Conservation (phyloP, 2,797 vertebrate genomes). For the Argyrosomus regius region DNA sequence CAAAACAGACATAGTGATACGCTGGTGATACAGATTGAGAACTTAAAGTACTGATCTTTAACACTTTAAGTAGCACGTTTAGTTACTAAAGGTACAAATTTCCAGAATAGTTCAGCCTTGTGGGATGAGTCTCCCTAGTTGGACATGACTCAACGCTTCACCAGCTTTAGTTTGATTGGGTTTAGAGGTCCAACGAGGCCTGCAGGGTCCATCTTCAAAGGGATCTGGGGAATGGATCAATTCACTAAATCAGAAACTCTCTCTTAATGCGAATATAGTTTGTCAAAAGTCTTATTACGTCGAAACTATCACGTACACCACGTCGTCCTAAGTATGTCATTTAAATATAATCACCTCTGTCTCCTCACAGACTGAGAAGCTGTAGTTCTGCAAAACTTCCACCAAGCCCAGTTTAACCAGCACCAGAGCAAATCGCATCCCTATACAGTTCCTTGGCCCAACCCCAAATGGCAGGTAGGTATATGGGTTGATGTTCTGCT, state of each 20-base stretch:
- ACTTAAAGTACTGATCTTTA: background rate
- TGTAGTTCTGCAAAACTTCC: conserved; percentile 83
- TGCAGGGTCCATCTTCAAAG: conserved; percentile 68
- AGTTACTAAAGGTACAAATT: background rate
- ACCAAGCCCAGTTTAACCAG: conserved; percentile 82
- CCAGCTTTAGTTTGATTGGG: conserved; percentile 84
- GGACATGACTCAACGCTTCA: conserved; percentile 50
- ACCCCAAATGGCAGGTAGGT: conserved; percentile 85
- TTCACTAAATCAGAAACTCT: background rate
- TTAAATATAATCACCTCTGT: conserved; percentile 73
- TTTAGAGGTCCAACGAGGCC: conserved; percentile 73
- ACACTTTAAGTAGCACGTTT: background rate
- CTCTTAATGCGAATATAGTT: background rate
- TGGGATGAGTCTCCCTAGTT: background rate
- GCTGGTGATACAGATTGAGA: background rate
- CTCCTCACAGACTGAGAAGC: conserved; percentile 82
- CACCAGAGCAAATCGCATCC: conserved; percentile 82
- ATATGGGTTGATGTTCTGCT: conserved; percentile 76
- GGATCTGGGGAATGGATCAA: conserved; percentile 75
- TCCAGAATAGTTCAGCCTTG: background rate
- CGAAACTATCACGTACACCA: background rate
- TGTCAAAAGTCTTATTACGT: background rate
- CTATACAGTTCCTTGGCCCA: conserved; percentile 88
- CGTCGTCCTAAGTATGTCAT: background rate
- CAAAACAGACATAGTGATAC: background rate